Base-by-base conservation (phyloP, 2,797 vertebrate species). In the Typhlichthys subterraneus region DNA sequence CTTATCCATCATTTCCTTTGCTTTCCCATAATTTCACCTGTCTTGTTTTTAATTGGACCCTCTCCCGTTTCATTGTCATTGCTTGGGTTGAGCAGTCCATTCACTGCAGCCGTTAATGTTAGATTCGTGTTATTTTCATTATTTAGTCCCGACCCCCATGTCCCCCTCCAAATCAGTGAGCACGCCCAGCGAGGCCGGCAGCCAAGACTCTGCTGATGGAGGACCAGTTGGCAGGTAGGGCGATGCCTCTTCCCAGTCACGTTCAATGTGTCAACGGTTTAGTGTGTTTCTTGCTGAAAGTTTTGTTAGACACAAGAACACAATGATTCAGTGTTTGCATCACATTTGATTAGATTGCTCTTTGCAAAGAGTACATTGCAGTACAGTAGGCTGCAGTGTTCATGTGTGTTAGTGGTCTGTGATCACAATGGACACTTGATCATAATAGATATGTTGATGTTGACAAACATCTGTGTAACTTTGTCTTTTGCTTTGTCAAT, bases 151-250 rank as follows among this genome's bases (percentile, higher is more conserved):
- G 83, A 95, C 95, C 85, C 95, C 96, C 77, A 94, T 96, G 91
- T 99, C 98, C 86, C 97, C 98, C 12, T 98, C 97, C 87, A 99
- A 98, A 91, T 98, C 97, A 29, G 92, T 97, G 94, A 98, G 97
- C 91, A 99, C 98, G 0, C 96, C 97, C 77, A 99, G 98, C 47
- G 97, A 99, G 93, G 94, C 96, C 10, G 97, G 96, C 69, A 99
- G 98, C 90, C 98, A 99, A 83, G 98, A 99, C 85, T 99, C 97
- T 0, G 94, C 94, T 65, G 98, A 99, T 80, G 96, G 96, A 1
- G 93, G 93, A 31, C 89, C 93, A 69, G 94, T 94, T 63, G 93
- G 96, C 55, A 97, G 98, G 97, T 99, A 94, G 3, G 88, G 59
- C 75, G 12, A 10, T 33, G 3, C 8, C 5, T 5, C n/a, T 42